Evolutionary conservation across 2,888 invertebrate species (phyloP).

Genomic region (Nephrotoma flavescens): DNA sequence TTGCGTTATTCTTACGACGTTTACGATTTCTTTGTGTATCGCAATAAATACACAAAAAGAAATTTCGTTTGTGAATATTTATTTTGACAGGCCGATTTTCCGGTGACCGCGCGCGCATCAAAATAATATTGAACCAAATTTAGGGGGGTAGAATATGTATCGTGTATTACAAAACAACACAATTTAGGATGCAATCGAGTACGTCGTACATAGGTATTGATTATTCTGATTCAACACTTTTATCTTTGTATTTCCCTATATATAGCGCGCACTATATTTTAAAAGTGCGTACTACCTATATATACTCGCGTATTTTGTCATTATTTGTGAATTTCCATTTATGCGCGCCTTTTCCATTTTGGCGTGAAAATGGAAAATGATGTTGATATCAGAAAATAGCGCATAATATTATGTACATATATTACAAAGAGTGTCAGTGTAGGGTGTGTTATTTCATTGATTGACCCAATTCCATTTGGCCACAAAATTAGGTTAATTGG

Average conservation of each 20-base stretch:
- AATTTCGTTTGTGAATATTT: background rate
- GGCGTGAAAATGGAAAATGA: background rate
- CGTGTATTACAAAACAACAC: background rate
- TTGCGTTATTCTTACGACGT: background rate
- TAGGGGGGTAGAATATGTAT: background rate
- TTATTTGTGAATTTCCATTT: background rate
- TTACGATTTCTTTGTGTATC: background rate
- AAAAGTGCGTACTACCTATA: background rate
- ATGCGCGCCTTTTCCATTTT: background rate
- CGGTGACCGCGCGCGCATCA: background rate
- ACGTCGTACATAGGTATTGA: background rate
- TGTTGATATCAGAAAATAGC: background rate
- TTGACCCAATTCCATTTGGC: background rate
- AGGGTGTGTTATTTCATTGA: background rate
- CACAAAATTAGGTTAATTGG: background rate
- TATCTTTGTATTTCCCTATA: background rate
- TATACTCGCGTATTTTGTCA: background rate
- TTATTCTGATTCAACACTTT: background rate
- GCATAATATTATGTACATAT: no score
- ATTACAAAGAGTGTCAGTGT: background rate
- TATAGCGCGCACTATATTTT: background rate
- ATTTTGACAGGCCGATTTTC: background rate
- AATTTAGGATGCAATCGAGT: background rate
- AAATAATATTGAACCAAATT: background rate
- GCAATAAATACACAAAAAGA: background rate